These are phyloP conservation scores for Diabrotica balteata DNA, from an alignment of 2,888 invertebrate genomes.

Conservation along the genomic window DNA sequence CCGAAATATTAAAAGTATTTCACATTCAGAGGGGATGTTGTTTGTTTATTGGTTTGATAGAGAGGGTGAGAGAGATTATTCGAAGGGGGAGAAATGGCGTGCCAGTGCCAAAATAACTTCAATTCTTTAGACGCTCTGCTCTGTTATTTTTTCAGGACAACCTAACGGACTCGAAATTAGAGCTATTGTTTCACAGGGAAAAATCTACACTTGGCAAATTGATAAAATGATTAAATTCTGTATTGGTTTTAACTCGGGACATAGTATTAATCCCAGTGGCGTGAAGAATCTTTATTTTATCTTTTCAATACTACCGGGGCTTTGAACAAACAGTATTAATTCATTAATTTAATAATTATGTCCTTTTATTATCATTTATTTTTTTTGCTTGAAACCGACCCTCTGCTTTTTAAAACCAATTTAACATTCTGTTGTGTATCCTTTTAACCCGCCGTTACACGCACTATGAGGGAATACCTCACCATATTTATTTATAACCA, in stretches of 20 bases:
- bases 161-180: slow-evolving; percentile 27
- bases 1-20: slow-evolving; percentile 38
- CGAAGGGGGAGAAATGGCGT: slow-evolving; percentile 34
- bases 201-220: slow-evolving; percentile 16
- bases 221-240: slow-evolving; percentile 15
- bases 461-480: no score
- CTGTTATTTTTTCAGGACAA: slow-evolving; percentile 30
- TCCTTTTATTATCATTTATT: no score
- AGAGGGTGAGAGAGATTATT: slow-evolving; percentile 39
- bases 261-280: not conserved
- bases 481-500: no score
- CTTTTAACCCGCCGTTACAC: no score
- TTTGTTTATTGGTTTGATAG: slow-evolving; percentile 40
- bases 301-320: no score
- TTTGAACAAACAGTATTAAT: no score
- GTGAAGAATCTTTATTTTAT: not conserved
- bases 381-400: no score
- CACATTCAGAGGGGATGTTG: slow-evolving; percentile 36
- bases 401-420: no score
- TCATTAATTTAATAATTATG: no score
- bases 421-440: no score
- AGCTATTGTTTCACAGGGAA: slow-evolving; percentile 25
- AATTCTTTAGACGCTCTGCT: slow-evolving; percentile 34
- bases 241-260: slow-evolving; percentile 13
- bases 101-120: slow-evolving; percentile 36